Conservation (phyloP, 2,888 invertebrate genomes). For the Brachycybe producta region DNA sequence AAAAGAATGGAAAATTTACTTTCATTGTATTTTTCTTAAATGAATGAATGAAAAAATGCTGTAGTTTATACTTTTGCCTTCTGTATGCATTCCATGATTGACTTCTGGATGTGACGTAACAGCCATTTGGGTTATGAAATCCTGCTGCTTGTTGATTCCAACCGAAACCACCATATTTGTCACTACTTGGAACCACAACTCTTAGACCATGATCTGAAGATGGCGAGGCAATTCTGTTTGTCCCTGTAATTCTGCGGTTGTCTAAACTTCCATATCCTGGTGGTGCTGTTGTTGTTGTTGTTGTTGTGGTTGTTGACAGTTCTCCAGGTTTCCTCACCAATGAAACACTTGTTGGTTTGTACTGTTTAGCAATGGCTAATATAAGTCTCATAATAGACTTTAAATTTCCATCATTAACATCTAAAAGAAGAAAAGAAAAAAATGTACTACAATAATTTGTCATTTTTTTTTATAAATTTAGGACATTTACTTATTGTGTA, state of each 20-base stretch:
- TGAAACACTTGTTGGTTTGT: slow-evolving; percentile 28
- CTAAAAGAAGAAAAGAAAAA: slow-evolving; percentile 29
- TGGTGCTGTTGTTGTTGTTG: background rate
- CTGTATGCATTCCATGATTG: slow-evolving; percentile 7
- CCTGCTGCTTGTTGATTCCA: background rate
- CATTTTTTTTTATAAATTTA: no score
- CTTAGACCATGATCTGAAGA: background rate
- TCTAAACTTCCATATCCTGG: slow-evolving; percentile 10
- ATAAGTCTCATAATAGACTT: slow-evolving; percentile 39
- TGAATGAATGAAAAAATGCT: background rate
- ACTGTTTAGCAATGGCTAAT: slow-evolving; percentile 38
- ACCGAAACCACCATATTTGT: background rate
- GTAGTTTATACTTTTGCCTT: background rate
- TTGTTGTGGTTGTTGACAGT: background rate
- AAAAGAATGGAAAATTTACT: background rate
- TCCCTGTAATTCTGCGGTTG: background rate
- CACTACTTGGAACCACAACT: background rate
- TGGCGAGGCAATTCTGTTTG: background rate
- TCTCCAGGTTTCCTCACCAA: background rate
- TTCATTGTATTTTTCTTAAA: no score
- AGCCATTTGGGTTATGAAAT: background rate
- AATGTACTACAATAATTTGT: no score
- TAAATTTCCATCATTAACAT: slow-evolving; percentile 37
- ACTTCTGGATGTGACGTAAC: slow-evolving; percentile 3
- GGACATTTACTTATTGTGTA: no score